These are phyloP conservation scores for Vannuccia rotundouncinata DNA, from an alignment of 2,888 invertebrate species.

Conservation along the genomic window DNA sequence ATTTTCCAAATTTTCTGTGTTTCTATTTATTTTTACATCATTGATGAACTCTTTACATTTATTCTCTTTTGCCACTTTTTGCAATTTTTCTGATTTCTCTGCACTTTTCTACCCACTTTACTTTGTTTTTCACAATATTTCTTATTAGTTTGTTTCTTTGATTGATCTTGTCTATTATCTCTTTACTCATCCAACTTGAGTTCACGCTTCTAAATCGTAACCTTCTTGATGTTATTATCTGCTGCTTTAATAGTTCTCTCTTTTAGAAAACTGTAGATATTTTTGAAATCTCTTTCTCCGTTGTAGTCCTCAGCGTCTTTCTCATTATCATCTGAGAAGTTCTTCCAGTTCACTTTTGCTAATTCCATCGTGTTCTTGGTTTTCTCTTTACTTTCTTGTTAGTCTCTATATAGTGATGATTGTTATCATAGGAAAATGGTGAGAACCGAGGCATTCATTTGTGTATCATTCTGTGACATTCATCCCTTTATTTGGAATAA, in stretches of 20 bases:
- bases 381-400: neutral
- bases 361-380: neutral
- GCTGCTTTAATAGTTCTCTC: neutral
- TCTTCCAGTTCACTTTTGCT: neutral
- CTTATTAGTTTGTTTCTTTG: too few relatives aligned
- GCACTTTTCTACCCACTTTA: neutral
- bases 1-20: slow-evolving; percentile 5
- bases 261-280: neutral
- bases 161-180: neutral
- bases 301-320: neutral
- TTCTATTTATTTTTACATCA: neutral
- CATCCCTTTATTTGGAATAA: neutral
- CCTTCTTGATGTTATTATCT: neutral
- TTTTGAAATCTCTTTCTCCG: neutral
- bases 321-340: neutral
- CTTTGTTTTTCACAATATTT: neutral
- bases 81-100: slow-evolving; percentile 26
- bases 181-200: neutral
- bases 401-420: neutral
- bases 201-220: neutral
- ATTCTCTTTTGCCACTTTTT: too few relatives aligned
- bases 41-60: slow-evolving; percentile 4
- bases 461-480: too few relatives aligned
- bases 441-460: neutral
- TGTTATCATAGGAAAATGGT: neutral